A percentile compares a stretch with the other conserved stretches of the same genome.
Evolutionary conservation across 2,888 invertebrate species (phyloP).

Genomic region (Nephrotoma flavescens): DNA sequence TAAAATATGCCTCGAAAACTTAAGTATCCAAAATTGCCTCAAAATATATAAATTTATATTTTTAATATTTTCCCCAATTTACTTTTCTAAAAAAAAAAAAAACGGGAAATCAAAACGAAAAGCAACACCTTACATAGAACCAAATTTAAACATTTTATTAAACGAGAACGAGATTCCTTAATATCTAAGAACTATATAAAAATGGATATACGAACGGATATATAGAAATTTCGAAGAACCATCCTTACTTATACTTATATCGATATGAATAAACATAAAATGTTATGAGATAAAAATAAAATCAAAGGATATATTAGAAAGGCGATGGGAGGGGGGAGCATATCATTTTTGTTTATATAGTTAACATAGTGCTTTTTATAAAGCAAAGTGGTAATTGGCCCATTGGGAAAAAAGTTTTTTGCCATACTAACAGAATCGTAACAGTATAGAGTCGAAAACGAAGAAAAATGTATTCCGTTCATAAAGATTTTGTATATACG

Average conservation of each 20-base stretch:
- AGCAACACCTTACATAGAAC: no score
- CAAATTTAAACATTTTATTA: background rate
- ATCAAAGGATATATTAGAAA: background rate
- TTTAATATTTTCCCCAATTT: background rate
- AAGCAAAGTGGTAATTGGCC: background rate
- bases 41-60: background rate
- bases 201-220: background rate
- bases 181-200: background rate
- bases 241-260: background rate
- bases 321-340: background rate
- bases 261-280: background rate
- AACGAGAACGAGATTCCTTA: background rate
- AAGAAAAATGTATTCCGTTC: background rate
- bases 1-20: background rate
- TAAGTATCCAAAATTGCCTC: background rate
- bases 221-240: background rate
- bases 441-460: background rate
- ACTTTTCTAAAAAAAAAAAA: background rate
- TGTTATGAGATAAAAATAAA: background rate
- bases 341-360: background rate
- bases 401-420: background rate
- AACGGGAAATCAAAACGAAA: background rate
- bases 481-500: background rate
- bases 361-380: background rate
- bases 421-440: background rate